Base-by-base conservation (phyloP, 2,113 vertebrate species). In the Neogobius melanostomus region DNA sequence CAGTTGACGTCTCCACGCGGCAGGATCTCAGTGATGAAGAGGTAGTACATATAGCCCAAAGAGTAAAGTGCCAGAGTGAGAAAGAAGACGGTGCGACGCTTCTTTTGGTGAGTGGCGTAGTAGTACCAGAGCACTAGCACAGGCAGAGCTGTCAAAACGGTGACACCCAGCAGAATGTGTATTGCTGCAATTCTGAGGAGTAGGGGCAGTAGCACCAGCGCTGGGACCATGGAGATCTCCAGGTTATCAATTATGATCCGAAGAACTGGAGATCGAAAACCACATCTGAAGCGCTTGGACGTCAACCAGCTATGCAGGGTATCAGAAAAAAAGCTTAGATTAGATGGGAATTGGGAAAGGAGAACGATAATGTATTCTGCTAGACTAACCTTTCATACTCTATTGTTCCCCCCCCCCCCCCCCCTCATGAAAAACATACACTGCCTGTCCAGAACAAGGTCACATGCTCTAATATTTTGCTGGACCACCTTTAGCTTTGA, bases 41-140 rank as follows among this genome's bases (percentile, higher is more conserved):
- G 91, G 45, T 95, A 98, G 85, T 99, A 98, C 95, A 97, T 96
- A 83, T 98, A 97, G 74, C 91, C 95, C 83, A 99, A 87, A 6
- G 97, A 98, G 89, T 96, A 97, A 5, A 99, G 93, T 0, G 94
- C 94, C 0, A 99, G 89, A 77, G 95, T 96, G 78, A 99, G 89
- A 91, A 99, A 99, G 90, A 99, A 97, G 16, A 98, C 93, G 3
- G 96, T 98, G 80, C 92, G 95, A 0, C 93, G 95, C 89, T 94
- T 97, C 82, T 92, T 93, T 43, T 89, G 85, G 89, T 99, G 98
- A 0, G 96, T 99, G 91, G 96, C 94, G 84, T 96, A 96, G 91
- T 98, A 99, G 75, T 97, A 99, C 95, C 95, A 96, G 42, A 99
- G 93, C 70, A 97, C 91, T 84, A 96, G 79, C 51, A 79, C 82